Evolutionary conservation across 2,797 vertebrate genomes (phyloP), one percentile per base, ranked within the genome.

Genomic region (Anabacerthia variegaticeps): DNA sequence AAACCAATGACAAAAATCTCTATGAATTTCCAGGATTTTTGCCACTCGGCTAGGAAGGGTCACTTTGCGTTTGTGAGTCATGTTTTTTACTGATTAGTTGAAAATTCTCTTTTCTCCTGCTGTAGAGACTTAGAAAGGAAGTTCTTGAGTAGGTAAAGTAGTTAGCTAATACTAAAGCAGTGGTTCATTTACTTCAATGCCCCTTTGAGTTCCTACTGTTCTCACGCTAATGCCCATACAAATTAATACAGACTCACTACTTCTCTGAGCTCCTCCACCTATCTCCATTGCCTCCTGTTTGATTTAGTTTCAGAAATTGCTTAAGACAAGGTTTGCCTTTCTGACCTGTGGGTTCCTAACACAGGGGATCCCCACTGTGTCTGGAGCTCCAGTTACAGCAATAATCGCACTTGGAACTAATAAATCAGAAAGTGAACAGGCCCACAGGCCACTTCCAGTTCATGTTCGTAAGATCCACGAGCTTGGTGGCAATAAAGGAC

Each of bases 401-500:
- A 30, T 23, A 65, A 89, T 44, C 68, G 3, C 0, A 0, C 67
- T 49, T 19, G 18, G 11, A 93, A 77, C 26, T 22, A 68, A 24
- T 15, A 68, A 72, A 30, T 61, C 76, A 21, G 52, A 51, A 65
- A 75, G 23, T 1, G 6, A 65, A 11, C 30, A 27, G 13, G 36
- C n/a, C n/a, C 46, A 51, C 0, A 2, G 61, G 71, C 51, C n/a
- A 37, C 48, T 81, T 59, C 51, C 71, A 76, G 39, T 27, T 59
- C 62, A 28, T 0, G 0, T 3, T 10, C 2, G 20, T 3, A 22
- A 77, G 34, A 46, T 27, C 24, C 37, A 26, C 0, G 0, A 74
- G 59, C n/a, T 61, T 3, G 0, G 30, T 34, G 62, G 39, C 46
- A 75, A 34, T 18, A 39, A 66, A 77, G 21, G 51, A 36, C 20